Evolutionary conservation across 1,140 invertebrate genomes (phyloP).

Genomic region (Drosophila pectinifera): DNA sequence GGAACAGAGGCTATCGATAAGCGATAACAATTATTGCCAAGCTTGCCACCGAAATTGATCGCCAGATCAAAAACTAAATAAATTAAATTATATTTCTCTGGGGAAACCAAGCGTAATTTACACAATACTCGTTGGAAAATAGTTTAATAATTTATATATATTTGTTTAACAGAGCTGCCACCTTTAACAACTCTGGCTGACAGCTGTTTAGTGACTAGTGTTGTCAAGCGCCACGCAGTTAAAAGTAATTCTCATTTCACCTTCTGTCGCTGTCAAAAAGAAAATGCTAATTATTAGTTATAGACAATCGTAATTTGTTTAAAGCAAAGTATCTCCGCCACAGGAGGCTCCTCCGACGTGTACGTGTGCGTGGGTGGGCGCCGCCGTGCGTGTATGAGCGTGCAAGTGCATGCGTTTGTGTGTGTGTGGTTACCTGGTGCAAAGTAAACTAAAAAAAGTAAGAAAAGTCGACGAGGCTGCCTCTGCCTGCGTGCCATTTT

Average conservation of each 20-base stretch:
- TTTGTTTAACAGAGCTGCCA: not conserved
- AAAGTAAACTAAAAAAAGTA: conserved; percentile 10
- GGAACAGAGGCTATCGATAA: conserved; percentile 11
- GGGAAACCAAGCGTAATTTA: too few relatives aligned
- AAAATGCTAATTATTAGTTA: conserved; percentile 21
- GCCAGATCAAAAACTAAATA: not conserved
- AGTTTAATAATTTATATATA: not conserved
- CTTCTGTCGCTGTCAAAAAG: conserved; percentile 16
- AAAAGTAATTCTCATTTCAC: conserved; percentile 47
- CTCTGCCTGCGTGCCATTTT: conserved; percentile 71
- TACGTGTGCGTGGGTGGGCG: conserved; percentile 8
- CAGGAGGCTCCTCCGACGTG: conserved; percentile 8
- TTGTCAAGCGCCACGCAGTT: conserved; percentile 32
- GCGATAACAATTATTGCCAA: not conserved
- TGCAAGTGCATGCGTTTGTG: conserved; percentile 9
- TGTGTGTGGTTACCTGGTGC: conserved; percentile 19
- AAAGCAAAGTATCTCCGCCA: conserved; percentile 3
- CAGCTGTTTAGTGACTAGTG: conserved; percentile 39
- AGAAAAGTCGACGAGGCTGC: conserved; percentile 39
- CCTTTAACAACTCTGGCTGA: conserved; percentile 2
- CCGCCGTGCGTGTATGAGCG: conserved; percentile 6
- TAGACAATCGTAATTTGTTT: conserved; percentile 2
- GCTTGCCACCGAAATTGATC: not conserved
- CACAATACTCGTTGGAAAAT: not conserved
- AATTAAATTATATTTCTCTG: not conserved